Base-by-base conservation (phyloP, 2,797 vertebrate species). In the Naso thynnoides region DNA sequence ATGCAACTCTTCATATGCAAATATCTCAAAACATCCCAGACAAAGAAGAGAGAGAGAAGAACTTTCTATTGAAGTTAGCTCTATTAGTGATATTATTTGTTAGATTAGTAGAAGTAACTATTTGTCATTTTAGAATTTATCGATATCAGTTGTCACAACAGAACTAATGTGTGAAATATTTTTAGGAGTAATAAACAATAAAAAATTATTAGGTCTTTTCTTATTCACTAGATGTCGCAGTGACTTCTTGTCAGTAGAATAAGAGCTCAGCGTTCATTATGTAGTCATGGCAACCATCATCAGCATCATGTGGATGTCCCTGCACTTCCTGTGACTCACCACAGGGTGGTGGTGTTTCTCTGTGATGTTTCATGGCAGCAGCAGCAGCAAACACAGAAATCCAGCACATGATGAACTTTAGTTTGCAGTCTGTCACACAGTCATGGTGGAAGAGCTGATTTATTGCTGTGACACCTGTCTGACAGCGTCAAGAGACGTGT, bases 301-400 rank as follows among this genome's bases (percentile, higher is more conserved):
- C 1, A 19, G 24, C 29, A n/a, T 62, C 21, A 9, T 8, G 11
- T 14, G 13, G 11, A 2, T 19, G 1, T 2, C 5, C 5, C 9
- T 56, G 61, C 15, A 54, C 33, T 8, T 42, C 33, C 23, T 52
- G 6, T 15, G 9, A 23, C 14, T 19, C 3, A 66, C 61, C 75
- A 60, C 61, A 36, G 21, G 68, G 55, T 27, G 75, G 48, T 1
- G 7, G 8, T 23, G 8, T 64, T 27, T 19, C 14, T n/a, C 52
- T n/a, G 1, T 41, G 1, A 44, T 14, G 19, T 18, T 15, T 8
- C 6, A 36, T 14, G 7, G 18, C 21, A 54, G 13, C n/a, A 23
- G 21, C 54, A 39, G 55, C 55, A 26, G 15, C 36, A 23, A 38
- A 54, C 19, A 33, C 39, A 44, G 26, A 26, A n/a, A n/a, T 42